phyloP scores from a whole-genome alignment of 2,888 invertebrate genomes.

The Apotomis turbidana region DNA sequence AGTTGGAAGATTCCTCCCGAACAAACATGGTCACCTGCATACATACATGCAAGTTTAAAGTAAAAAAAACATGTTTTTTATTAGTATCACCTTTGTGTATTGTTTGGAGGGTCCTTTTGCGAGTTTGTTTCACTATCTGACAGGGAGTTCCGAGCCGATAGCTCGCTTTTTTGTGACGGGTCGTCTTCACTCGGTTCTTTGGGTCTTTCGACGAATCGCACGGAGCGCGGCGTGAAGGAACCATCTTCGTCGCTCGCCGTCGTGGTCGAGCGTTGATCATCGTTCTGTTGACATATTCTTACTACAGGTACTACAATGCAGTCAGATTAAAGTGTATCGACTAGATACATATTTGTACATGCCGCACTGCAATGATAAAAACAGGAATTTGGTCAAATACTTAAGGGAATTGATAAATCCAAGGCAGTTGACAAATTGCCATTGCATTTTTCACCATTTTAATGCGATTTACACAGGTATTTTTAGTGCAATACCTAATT shows the following conservation, averaged over 20 bases:
- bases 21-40: no score
- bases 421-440: no score
- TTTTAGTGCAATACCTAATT: no score
- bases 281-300: conserved; percentile 56
- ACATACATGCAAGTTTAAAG: neutral
- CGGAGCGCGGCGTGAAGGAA: conserved; percentile 85
- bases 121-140: conserved; percentile 52
- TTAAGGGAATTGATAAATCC: no score
- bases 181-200: conserved; percentile 71
- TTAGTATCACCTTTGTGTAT: conserved; percentile 60
- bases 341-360: no score
- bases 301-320: neutral
- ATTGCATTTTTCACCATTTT: no score
- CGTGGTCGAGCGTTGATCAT: conserved; percentile 72
- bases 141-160: conserved; percentile 42
- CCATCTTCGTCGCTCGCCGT: conserved; percentile 83
- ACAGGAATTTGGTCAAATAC: no score
- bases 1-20: no score
- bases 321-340: no score
- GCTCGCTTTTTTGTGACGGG: conserved; percentile 51
- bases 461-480: no score
- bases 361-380: no score
- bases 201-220: conserved; percentile 85
- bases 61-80: neutral
- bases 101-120: conserved; percentile 57